Evolutionary conservation across 1,140 invertebrate species (phyloP).

Genomic region (Cepaea nemoralis): DNA sequence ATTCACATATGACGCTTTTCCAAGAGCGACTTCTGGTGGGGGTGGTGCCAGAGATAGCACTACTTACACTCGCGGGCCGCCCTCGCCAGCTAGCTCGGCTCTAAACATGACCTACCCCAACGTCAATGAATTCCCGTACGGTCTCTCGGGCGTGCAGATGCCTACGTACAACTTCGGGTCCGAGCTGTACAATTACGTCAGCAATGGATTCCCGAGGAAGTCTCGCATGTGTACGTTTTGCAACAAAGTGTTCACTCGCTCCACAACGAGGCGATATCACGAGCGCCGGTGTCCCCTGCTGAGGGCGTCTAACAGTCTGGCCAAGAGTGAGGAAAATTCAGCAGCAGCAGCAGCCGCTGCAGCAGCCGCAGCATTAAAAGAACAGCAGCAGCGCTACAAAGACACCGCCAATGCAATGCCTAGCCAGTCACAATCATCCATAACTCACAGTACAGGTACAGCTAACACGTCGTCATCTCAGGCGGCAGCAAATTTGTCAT

Average conservation of each 20-base stretch:
- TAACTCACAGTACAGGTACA: background rate
- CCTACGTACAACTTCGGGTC: slow-evolving; percentile 64
- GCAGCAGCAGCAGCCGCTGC: slow-evolving; percentile 19
- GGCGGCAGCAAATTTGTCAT: background rate
- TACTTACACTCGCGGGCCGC: slow-evolving; percentile 6
- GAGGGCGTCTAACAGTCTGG: slow-evolving; percentile 58
- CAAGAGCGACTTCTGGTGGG: slow-evolving; percentile 11
- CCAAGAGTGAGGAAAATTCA: slow-evolving; percentile 45
- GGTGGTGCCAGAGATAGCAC: background rate
- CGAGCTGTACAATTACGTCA: slow-evolving; percentile 65
- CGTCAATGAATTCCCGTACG: slow-evolving; percentile 61
- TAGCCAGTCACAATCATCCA: background rate
- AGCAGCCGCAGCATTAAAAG: slow-evolving; percentile 33
- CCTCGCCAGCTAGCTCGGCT: slow-evolving; percentile 25
- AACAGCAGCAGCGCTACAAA: slow-evolving; percentile 37
- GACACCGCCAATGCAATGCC: background rate
- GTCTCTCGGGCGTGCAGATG: slow-evolving; percentile 64
- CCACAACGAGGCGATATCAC: slow-evolving; percentile 67
- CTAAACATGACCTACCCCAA: slow-evolving; percentile 18
- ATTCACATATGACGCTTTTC: slow-evolving; percentile 22
- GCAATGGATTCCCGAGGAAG: slow-evolving; percentile 66
- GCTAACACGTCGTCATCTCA: background rate
- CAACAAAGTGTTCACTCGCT: slow-evolving; percentile 66
- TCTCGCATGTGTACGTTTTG: slow-evolving; percentile 67
- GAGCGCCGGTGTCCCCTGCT: slow-evolving; percentile 65